Percentiles rank a stretch among this genome's conserved stretches.
Conservation (phyloP, 2,888 invertebrate genomes). For the Pocota personata region DNA sequence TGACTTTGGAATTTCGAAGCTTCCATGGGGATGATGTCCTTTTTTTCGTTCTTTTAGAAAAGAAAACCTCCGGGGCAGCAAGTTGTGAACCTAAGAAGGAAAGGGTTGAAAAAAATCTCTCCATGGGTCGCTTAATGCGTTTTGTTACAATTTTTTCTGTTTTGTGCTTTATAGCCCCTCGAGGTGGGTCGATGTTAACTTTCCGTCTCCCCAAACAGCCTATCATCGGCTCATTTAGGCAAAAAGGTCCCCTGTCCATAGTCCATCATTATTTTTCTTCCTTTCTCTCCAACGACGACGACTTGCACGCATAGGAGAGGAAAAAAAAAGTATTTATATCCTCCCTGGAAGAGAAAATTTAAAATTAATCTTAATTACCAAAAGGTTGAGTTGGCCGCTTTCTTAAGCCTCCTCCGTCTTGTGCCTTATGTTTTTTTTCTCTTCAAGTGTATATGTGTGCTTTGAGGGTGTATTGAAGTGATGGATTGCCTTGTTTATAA, state of each 20-base stretch:
- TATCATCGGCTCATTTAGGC: slow-evolving; percentile 70
- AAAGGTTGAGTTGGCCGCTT: slow-evolving; percentile 69
- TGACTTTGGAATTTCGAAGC: slow-evolving; percentile 61
- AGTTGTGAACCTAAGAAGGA: slow-evolving; percentile 29
- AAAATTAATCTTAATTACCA: slow-evolving; percentile 73
- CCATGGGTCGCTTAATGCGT: slow-evolving; percentile 58
- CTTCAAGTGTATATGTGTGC: neutral
- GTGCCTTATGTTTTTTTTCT: neutral
- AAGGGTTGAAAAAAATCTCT: slow-evolving; percentile 49
- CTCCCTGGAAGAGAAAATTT: slow-evolving; percentile 55
- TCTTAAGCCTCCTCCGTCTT: slow-evolving; percentile 42
- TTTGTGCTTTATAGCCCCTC: slow-evolving; percentile 20
- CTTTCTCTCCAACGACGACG: neutral
- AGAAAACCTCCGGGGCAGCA: slow-evolving; percentile 35
- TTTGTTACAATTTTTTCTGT: slow-evolving; percentile 33
- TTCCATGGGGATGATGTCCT: slow-evolving; percentile 28
- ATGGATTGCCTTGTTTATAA: slow-evolving; percentile 71
- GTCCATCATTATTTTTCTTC: slow-evolving; percentile 63
- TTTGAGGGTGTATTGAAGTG: slow-evolving; percentile 48
- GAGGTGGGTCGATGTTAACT: slow-evolving; percentile 36
- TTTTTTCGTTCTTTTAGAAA: neutral
- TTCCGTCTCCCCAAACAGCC: slow-evolving; percentile 37
- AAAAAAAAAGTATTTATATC: slow-evolving; percentile 35
- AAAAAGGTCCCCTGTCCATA: slow-evolving; percentile 68
- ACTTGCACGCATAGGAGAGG: neutral